Evolutionary conservation across 2,888 invertebrate genomes (phyloP).

Genomic region (Zelleria hepariella): DNA sequence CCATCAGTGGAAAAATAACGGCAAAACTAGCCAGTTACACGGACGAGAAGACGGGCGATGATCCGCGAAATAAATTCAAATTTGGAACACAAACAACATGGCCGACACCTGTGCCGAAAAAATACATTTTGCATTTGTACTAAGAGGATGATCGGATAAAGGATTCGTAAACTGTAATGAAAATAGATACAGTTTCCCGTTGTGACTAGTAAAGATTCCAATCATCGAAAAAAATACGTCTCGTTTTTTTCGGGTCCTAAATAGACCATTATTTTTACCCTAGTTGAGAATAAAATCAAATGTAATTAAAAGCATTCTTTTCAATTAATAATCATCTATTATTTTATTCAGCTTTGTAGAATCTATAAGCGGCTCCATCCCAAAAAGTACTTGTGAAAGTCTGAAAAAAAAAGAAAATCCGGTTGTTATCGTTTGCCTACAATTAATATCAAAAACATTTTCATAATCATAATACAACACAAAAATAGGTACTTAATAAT

Average conservation of each 20-base stretch:
- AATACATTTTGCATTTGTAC: not conserved
- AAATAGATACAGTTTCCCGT: not conserved
- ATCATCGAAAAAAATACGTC: too few species aligned
- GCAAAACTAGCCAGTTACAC: constrained; percentile 1
- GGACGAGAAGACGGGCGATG: not conserved
- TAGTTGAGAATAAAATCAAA: too few species aligned
- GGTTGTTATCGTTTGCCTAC: too few species aligned
- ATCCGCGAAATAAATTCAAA: constrained; percentile 3
- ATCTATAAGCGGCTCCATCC: constrained; percentile 25
- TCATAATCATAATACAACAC: too few species aligned
- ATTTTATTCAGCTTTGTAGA: constrained; percentile 19
- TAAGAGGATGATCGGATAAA: not conserved
- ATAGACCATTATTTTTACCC: too few species aligned
- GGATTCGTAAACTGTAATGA: too few species aligned
- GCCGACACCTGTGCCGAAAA: not conserved
- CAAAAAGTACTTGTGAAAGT: constrained; percentile 20
- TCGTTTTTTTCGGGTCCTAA: too few species aligned
- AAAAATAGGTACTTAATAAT: too few species aligned
- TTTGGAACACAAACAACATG: not conserved
- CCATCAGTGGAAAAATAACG: not conserved
- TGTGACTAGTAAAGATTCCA: too few species aligned
- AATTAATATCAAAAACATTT: too few species aligned
- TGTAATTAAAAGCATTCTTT: not conserved
- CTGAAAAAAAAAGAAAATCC: constrained; percentile 15
- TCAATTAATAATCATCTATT: not conserved